These are phyloP conservation scores for Drosophila eohydei DNA, from an alignment of 2,888 invertebrate genomes.

Conservation along the genomic window DNA sequence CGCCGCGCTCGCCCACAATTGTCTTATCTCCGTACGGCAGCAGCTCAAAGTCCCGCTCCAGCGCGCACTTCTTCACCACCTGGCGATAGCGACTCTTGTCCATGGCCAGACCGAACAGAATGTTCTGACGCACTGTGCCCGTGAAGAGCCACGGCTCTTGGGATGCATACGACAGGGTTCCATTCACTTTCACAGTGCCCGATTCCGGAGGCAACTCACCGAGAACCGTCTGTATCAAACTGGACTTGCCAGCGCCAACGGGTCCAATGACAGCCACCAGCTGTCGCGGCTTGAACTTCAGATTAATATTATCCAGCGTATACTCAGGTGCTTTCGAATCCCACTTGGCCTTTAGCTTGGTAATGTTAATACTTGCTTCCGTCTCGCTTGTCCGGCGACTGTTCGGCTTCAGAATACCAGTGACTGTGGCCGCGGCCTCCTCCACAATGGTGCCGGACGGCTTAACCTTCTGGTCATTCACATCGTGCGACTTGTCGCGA, in stretches of 20 bases:
- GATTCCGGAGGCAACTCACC: conserved; percentile 86
- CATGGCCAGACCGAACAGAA: conserved; percentile 87
- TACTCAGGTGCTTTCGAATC: conserved; percentile 87
- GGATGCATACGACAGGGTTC: conserved; percentile 89
- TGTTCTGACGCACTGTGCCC: conserved; percentile 88
- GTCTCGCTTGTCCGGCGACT: conserved; percentile 66
- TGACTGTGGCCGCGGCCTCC: conserved; percentile 61
- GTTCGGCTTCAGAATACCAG: conserved; percentile 70
- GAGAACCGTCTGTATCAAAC: conserved; percentile 86
- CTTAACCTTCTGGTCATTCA: conserved; percentile 63
- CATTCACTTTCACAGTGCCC: conserved; percentile 87
- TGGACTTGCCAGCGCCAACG: conserved; percentile 89
- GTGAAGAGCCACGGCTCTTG: conserved; percentile 95
- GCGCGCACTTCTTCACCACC: conserved; percentile 85
- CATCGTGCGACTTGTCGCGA: conserved; percentile 78
- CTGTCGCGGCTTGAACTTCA: conserved; percentile 88
- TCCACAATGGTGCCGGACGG: conserved; percentile 54
- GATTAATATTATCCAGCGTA: conserved; percentile 88
- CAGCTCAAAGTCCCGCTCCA: conserved; percentile 86
- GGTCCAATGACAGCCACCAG: conserved; percentile 90
- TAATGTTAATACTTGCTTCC: conserved; percentile 86
- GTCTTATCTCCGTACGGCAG: conserved; percentile 88
- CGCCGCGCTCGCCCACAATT: conserved; percentile 92
- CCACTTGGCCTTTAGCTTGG: conserved; percentile 90
- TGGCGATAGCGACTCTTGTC: conserved; percentile 87